Base-by-base conservation (phyloP, 2,888 invertebrate genomes). In the Entomobrya multifasciata region DNA sequence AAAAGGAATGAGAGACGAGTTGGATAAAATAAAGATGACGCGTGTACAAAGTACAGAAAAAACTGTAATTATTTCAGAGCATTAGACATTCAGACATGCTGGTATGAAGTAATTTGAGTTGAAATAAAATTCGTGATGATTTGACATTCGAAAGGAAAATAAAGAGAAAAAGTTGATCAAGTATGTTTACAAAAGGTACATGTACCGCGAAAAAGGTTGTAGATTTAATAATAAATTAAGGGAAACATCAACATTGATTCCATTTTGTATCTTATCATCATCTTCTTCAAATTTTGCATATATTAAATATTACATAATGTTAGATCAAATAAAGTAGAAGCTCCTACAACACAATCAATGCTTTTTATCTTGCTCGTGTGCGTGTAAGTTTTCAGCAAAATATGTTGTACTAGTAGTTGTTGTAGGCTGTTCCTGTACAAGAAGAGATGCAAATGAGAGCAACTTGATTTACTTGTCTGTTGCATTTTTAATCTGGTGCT, bases 381-480 rank as follows among this genome's bases (percentile, higher is more conserved):
- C n/a, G n/a, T n/a, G n/a, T n/a, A n/a, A n/a, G n/a, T 74, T 20
- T 22, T 52, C 36, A 60, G 44, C 36, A 60, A 13, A 55, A 20
- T 57, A 27, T 22, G 10, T 25, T 27, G 62, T 6, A 13, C 4
- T 11, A 15, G 65, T 41, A 65, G 36, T 65, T 65, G n/a, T n/a
- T n/a, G n/a, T 72, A 15, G 17, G 10, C 62, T 27, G 10, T 1
- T 72, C 27, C 10, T 27, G 15, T 49, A 15, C 25, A 72, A 72
- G 47, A 49, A 72, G 49, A 72, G 72, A 72, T 72, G 72, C 72
- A 72, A 72, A 72, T 72, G 72, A 72, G 72, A 49, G 49, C 72
- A 72, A 72, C 47, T 72, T 72, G 72, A 72, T 72, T 72, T 60
- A 60, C 55, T 49, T 62, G 78, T 62, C 78, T 78, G 62, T 62